These are phyloP conservation scores for Plagodis dolabraria DNA, from an alignment of 2,888 invertebrate genomes.

Conservation along the genomic window DNA sequence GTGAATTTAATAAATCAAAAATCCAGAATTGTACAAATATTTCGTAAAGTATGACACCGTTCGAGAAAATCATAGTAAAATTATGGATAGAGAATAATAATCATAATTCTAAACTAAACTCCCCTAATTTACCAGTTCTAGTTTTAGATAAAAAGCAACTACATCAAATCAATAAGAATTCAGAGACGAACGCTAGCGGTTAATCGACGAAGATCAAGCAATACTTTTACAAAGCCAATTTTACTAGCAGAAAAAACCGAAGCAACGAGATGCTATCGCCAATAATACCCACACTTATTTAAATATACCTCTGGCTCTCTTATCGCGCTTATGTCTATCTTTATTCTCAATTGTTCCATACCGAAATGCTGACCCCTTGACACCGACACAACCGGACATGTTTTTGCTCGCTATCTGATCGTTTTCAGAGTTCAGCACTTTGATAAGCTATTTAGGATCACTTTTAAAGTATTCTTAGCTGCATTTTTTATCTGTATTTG, in stretches of 20 bases:
- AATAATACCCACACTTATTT: conserved; percentile 37
- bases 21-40: too few relatives aligned
- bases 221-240: conserved; percentile 25
- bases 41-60: too few relatives aligned
- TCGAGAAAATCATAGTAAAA: too few relatives aligned
- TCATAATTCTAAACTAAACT: too few relatives aligned
- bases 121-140: too few relatives aligned
- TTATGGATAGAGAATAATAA: too few relatives aligned
- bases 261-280: conserved; percentile 32
- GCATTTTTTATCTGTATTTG: not conserved
- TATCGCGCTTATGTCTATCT: conserved; percentile 49
- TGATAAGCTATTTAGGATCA: too few relatives aligned
- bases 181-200: conserved; percentile 2
- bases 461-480: too few relatives aligned
- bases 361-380: conserved; percentile 44
- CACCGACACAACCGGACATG: conserved; percentile 33
- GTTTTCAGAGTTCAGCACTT: conserved; percentile 1
- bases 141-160: too few relatives aligned
- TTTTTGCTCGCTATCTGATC: conserved; percentile 26
- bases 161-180: too few relatives aligned
- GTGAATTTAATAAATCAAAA: too few relatives aligned
- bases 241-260: conserved; percentile 22
- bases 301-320: conserved; percentile 38
- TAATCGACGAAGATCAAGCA: conserved; percentile 7
- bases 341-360: conserved; percentile 35